A percentile compares a stretch with the other conserved stretches of the same genome.
These are phyloP conservation scores for Psilopogon haemacephalus DNA, from an alignment of 2,113 vertebrate species.

Conservation along the genomic window DNA sequence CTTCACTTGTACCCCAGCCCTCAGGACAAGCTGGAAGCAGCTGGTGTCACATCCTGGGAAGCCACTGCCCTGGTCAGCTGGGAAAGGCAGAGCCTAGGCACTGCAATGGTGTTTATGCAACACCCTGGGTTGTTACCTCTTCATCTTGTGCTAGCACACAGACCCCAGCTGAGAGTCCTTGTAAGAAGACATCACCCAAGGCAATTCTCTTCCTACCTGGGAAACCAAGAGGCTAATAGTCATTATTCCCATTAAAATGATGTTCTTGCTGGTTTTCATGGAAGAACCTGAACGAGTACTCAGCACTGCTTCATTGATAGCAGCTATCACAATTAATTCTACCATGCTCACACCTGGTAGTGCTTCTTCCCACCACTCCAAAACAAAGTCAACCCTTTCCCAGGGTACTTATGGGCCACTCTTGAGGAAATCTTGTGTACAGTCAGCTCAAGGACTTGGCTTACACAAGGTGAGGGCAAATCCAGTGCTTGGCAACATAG, in stretches of 20 bases:
- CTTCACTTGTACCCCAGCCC: not conserved
- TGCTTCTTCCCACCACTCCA: not conserved
- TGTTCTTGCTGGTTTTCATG: not conserved
- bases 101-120: not conserved
- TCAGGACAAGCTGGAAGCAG: not conserved
- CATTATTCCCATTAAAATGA: not conserved
- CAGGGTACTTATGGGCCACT: not conserved
- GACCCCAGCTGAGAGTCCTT: fast-evolving
- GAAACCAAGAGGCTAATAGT: not conserved
- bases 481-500: not conserved
- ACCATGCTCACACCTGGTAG: not conserved
- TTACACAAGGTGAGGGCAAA: not conserved
- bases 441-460: not conserved
- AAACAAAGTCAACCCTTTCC: not conserved
- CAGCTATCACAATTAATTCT: not conserved
- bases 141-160: not conserved
- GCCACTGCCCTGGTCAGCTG: not conserved
- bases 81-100: not conserved
- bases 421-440: not conserved
- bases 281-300: not conserved
- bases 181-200: not conserved
- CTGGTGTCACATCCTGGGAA: not conserved
- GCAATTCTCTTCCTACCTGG: not conserved
- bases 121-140: not conserved
- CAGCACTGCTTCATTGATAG: not conserved